Evolutionary conservation across 2,797 vertebrate genomes (phyloP).

Genomic region (Dendrocincla tyrannina): DNA sequence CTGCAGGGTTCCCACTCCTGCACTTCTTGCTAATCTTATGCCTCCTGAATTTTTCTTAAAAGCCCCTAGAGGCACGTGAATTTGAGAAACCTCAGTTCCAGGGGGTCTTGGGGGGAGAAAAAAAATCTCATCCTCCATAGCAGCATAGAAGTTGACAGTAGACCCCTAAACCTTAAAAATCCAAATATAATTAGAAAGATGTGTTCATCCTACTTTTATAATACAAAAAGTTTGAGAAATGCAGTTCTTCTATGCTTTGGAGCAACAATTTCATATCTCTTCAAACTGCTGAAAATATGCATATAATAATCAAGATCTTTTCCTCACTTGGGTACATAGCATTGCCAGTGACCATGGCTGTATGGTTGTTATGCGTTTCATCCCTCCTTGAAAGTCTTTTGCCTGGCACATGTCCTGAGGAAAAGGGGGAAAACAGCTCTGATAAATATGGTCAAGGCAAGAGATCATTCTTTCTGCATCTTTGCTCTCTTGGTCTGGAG

Average conservation of each 20-base stretch:
- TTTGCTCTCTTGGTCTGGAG: neutral
- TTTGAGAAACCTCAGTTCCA: neutral
- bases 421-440: neutral
- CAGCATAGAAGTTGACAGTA: neutral
- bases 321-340: rapidly evolving
- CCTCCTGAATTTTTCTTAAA: neutral
- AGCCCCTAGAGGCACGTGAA: neutral
- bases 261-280: neutral
- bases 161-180: neutral
- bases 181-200: neutral
- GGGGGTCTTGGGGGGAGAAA: rapidly evolving
- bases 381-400: neutral
- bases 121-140: neutral
- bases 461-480: neutral
- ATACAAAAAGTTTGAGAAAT: neutral
- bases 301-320: neutral
- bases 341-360: neutral
- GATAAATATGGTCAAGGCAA: neutral
- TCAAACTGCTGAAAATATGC: neutral
- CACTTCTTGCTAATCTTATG: neutral
- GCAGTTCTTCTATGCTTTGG: neutral
- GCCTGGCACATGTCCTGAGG: neutral
- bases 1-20: neutral
- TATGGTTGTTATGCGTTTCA: rapidly evolving
- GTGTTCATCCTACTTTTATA: neutral